Conservation (phyloP, 2,888 invertebrate species). For the Gastrophysa polygoni region DNA sequence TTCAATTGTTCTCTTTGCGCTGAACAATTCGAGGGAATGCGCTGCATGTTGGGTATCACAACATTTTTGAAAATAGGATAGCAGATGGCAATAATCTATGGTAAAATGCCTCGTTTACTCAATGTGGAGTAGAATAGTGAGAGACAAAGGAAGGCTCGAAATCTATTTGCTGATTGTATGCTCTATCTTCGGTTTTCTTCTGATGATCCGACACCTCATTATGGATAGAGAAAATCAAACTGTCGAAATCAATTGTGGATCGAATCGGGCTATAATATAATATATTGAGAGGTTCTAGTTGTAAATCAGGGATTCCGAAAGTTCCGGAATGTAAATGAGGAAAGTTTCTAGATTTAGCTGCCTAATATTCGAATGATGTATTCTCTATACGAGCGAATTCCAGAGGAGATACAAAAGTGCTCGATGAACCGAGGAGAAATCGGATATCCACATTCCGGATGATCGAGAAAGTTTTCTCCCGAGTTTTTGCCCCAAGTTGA, state of each 20-base stretch:
- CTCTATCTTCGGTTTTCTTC: too few species aligned
- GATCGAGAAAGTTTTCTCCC: not conserved
- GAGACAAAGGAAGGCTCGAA: too few species aligned
- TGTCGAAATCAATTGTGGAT: constrained; percentile 17
- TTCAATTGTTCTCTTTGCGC: too few species aligned
- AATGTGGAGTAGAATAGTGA: too few species aligned
- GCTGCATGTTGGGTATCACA: too few species aligned
- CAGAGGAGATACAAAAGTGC: not conserved
- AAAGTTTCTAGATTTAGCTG: constrained; percentile 18
- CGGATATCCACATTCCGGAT: not conserved
- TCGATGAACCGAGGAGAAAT: not conserved
- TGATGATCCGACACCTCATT: too few species aligned
- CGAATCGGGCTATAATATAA: constrained; percentile 3
- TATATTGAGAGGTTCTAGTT: constrained; percentile 16
- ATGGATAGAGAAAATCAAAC: not conserved
- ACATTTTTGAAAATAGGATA: too few species aligned
- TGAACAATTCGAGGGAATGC: too few species aligned
- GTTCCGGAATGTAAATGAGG: constrained; percentile 24
- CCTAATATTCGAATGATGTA: constrained; percentile 13
- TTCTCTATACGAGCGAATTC: not conserved
- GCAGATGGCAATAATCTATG: too few species aligned
- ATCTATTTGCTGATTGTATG: too few species aligned
- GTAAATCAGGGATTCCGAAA: constrained; percentile 22
- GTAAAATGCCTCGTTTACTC: too few species aligned
- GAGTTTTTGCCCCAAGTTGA: not conserved